phyloP scores from a whole-genome alignment of 2,113 vertebrate species.

The Athene noctua region DNA sequence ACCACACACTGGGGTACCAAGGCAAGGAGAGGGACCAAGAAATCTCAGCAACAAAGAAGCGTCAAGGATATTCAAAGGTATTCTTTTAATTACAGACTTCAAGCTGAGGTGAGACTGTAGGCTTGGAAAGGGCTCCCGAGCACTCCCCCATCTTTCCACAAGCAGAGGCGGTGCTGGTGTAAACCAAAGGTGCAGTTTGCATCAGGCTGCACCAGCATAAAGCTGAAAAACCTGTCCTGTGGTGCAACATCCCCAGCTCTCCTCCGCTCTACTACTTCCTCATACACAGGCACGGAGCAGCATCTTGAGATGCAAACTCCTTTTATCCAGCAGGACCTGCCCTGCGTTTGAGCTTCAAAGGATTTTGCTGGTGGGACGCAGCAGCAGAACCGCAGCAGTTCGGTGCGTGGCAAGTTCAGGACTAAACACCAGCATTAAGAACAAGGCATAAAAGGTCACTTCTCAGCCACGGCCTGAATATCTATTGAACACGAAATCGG shows the following conservation, averaged over 20 bases:
- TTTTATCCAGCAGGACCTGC: background rate
- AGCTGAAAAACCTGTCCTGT: background rate
- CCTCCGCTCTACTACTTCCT: background rate
- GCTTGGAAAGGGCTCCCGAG: background rate
- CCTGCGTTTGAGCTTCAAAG: background rate
- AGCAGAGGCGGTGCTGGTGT: fast-evolving
- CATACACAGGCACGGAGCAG: fast-evolving
- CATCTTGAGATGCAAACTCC: background rate
- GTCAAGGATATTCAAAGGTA: background rate
- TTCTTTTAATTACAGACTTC: background rate
- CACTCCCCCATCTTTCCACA: background rate
- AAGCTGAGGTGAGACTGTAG: background rate
- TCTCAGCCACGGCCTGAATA: background rate
- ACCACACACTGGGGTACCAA: fast-evolving
- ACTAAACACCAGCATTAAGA: background rate
- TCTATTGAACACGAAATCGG: background rate
- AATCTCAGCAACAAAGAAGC: background rate
- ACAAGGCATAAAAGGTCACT: conserved; percentile 15
- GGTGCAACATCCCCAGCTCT: background rate
- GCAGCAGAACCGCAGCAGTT: background rate
- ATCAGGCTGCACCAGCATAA: background rate
- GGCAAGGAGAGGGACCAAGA: background rate
- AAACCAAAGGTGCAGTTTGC: background rate
- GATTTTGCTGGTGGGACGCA: background rate
- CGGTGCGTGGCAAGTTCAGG: background rate